Conservation (phyloP, 2,888 invertebrate genomes). For the Ganaspis brasiliensis region DNA sequence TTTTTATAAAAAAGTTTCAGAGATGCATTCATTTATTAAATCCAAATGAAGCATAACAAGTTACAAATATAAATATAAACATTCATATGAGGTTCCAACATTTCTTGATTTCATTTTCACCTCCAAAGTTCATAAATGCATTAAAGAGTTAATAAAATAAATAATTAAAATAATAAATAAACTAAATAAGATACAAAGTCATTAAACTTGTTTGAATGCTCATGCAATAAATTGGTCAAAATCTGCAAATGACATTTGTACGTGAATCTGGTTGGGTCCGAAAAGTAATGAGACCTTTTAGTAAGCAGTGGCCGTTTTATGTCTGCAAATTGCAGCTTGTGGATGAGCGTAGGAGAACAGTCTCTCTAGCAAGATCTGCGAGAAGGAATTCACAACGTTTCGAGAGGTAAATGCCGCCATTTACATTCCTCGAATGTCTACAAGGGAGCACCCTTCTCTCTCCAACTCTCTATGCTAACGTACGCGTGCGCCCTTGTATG, state of each 20-base stretch:
- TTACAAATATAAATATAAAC: no score
- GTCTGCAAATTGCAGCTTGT: slow-evolving; percentile 23
- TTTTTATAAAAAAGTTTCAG: no score
- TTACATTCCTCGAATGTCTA: slow-evolving; percentile 50
- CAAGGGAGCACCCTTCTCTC: slow-evolving; percentile 41
- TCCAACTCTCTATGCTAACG: slow-evolving; percentile 24
- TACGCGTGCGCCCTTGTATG: slow-evolving; percentile 46
- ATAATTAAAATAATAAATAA: no score
- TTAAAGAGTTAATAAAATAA: no score
- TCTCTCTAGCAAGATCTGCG: slow-evolving; percentile 34
- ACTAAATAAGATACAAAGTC: no score
- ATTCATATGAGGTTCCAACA: no score
- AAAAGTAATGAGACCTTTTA: slow-evolving; percentile 1
- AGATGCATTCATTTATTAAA: no score
- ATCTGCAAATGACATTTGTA: neutral
- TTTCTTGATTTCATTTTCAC: no score
- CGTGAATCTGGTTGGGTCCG: neutral
- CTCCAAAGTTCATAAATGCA: no score
- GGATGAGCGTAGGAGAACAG: slow-evolving; percentile 34
- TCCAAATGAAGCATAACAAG: no score
- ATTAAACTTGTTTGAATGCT: no score
- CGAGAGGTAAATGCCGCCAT: slow-evolving; percentile 50
- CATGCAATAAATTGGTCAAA: neutral
- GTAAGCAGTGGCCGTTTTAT: slow-evolving; percentile 25
- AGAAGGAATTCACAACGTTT: slow-evolving; percentile 48